Evolutionary conservation across 2,113 vertebrate species (phyloP), one percentile per base, ranked within the genome.

Genomic region (Actinemys pallida): DNA sequence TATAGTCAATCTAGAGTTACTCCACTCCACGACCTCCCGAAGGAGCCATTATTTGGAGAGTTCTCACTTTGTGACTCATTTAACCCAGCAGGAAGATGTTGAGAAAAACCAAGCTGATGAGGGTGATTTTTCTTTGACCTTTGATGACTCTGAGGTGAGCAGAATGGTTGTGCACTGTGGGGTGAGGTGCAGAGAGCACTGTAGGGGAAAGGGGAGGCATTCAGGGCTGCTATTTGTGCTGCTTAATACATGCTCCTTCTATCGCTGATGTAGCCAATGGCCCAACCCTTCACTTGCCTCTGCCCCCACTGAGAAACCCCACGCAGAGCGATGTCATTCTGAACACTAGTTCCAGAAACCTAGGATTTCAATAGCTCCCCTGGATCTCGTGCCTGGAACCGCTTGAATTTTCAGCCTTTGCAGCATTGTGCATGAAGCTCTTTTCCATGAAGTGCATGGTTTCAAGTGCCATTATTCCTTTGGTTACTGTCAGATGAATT

Each of bases 61-160:
- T 81, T 0, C 2, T 16, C 27, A 35, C 13, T 62, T 31, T 22
- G 11, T 69, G 65, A 39, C 35, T 47, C 65, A 31, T 7, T 50
- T 35, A n/a, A 3, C 11, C 45, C 69, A 42, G 42, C 25, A 54
- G 22, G 3, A 39, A 42, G 14, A 39, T 13, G 24, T 24, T 0
- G 1, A 93, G 81, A 47, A 76, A 91, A 27, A 91, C 31, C 0
- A 0, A 0, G 0, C 3, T 89, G 47, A 42, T 2, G 22, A 62
- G 6, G 24, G 79, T 3, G 80, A n/a, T 50, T 49, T 52, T 78
- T 59, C 13, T 56, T 31, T 13, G 47, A 47, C n/a, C 47, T 79
- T 25, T 29, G 69, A 31, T 75, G 27, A 75, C 54, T 47, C 8
- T 8, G 35, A 10, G 39, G 13, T 62, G 10, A 39, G 20, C 72